Base-by-base conservation (phyloP, 2,113 vertebrate genomes). In the Mirza zaza region DNA sequence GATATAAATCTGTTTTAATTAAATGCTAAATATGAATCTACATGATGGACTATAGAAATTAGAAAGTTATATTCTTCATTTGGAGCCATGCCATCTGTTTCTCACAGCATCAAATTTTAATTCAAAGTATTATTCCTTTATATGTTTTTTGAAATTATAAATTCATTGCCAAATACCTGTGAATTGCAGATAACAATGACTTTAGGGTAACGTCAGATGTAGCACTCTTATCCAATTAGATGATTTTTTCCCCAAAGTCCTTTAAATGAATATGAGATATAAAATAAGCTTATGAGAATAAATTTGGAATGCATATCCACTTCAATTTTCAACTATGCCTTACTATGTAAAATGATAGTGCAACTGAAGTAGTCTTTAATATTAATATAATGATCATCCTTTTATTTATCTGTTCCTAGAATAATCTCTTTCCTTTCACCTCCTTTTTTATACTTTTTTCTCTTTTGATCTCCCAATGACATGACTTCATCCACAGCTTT, bases 1-100 rank as follows among this genome's bases (percentile, higher is more conserved):
- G 21, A 50, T 73, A 81, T 25, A 84, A 97, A 82, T 76, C 48
- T 29, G 73, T 65, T 94, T 65, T 67, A 86, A n/a, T 79, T 82
- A 89, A 92, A 95, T 17, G 39, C n/a, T 48, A 20, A 86, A 79
- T 92, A 75, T 83, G 48, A 82, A 73, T 68, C 8, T 95, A 39
- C 1, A 50, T 79, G 48, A 61, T 65, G 10, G 70, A 91, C 20
- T 67, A 7, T 67, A 90, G 76, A 92, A 73, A 87, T 50, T 32
- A 91, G 39, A 79, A 39, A 68, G 34, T 82, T 61, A 15, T 7
- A 80, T 15, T 67, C 9, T 73, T 90, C 86, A 90, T 34, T 23
- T 68, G 20, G 42, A 81, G 17, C 21, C 34, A 71, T 20, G 21
- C 25, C 14, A 82, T 71, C 52, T 68, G 15, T 67, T 79, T 92